Evolutionary conservation across 2,113 vertebrate species (phyloP).

Genomic region (Bagarius yarrelli): DNA sequence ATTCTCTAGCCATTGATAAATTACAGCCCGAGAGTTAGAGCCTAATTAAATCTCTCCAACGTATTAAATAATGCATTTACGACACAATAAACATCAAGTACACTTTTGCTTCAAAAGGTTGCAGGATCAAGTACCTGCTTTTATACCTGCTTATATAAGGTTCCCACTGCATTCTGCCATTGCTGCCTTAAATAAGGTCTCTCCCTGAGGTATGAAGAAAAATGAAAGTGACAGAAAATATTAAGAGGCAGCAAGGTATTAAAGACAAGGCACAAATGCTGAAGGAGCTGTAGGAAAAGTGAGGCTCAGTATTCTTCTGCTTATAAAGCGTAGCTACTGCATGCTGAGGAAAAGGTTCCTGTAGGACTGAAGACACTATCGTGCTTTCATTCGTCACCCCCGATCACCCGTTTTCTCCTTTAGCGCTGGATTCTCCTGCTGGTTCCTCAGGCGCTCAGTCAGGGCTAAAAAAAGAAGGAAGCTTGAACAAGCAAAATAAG

Average conservation of each 20-base stretch:
- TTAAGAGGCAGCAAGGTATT: background rate
- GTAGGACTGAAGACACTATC: background rate
- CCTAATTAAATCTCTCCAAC: background rate
- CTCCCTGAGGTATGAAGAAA: conserved; percentile 6
- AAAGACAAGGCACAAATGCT: background rate
- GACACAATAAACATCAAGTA: background rate
- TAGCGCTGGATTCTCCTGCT: conserved; percentile 17
- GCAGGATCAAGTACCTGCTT: background rate
- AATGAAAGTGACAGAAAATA: conserved; percentile 27
- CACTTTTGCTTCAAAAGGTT: background rate
- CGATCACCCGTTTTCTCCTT: background rate
- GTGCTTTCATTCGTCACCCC: conserved; percentile 10
- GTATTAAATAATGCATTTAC: background rate
- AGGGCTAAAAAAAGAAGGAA: conserved; percentile 54
- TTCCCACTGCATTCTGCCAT: background rate
- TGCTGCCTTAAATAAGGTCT: conserved; percentile 13
- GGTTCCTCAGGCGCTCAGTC: conserved; percentile 2
- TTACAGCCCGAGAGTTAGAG: background rate
- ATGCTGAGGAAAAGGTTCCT: conserved; percentile 9
- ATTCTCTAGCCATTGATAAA: background rate
- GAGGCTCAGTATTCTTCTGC: background rate
- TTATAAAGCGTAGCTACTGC: conserved; percentile 15
- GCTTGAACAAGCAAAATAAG: conserved; percentile 61
- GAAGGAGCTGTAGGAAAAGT: background rate
- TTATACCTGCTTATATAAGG: background rate